Base-by-base conservation (phyloP, 1,140 invertebrate species). In the Lordiphosa stackelbergi region DNA sequence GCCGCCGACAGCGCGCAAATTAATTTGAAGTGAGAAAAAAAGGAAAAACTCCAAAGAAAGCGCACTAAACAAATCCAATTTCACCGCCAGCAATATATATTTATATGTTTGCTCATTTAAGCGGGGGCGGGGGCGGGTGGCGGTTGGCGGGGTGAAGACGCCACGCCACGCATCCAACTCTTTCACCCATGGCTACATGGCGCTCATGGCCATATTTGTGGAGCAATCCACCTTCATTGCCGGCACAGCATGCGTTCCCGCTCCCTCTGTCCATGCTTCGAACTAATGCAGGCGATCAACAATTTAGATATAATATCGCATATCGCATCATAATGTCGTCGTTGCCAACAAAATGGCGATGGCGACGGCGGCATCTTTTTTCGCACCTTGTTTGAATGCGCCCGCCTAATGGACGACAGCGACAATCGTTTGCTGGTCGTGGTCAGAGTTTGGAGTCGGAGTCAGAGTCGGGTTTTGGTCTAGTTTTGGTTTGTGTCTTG, bases 281-380 rank as follows among this genome's bases (percentile, higher is more conserved):
- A 53, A 65, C 57, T 72, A 73, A 83, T 66, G 77, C 77, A 84
- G 61, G 60, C 77, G 77, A 83, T 83, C 78, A 83, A 84, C 77
- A 83, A 83, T 83, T 83, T 83, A 83, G 77, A 83, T 83, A 83
- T 75, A 77, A 84, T 83, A 83, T 83, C 77, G 77, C 77, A 81
- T 81, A 81, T 83, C 78, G 78, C 77, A 83, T 83, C 77, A 83
- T 83, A 83, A 84, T 83, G 77, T 75, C 55, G 63, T 60, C 65
- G 73, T 70, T 37, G 49, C 42, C 66, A 70, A 73, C 43, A 59
- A 68, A 63, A 66, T 51, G 53, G 40, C 64, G 69, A 54, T 66
- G 59, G 56, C 60, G 61, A 55, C 66, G 74, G 78, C 78, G 77
- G 78, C 77, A 77, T 83, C 77, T 81, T 83, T 83, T 81, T 84